Base-by-base conservation (phyloP, 1,140 invertebrate genomes). In the Drosophila kikkawai region DNA sequence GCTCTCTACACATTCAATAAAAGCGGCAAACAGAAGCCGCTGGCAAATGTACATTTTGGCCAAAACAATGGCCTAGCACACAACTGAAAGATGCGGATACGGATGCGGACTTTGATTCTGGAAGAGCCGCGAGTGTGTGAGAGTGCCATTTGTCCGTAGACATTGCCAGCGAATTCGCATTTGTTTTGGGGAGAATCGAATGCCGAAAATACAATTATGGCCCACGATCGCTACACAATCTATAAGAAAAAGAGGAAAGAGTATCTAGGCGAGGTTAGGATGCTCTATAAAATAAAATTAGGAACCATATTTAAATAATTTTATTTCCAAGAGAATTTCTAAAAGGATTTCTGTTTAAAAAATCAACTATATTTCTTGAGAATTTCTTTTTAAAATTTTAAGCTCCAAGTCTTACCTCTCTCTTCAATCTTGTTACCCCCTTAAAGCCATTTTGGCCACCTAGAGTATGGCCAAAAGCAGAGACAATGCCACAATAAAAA, bases 181-280 rank as follows among this genome's bases (percentile, higher is more conserved):
- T 79, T 82, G 67, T 80, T 80, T 75, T 65, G 37, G n/a, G 11
- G 34, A 64, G 60, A 80, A 82, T 75, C 64, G 63, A 82, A 88
- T 90, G 85, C 85, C 81, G 64, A 88, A 88, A 88, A 76, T 79
- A 88, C 85, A 88, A 88, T 90, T 90, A 90, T 90, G 75, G 78
- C 64, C 53, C 79, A 56, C 45, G 79, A 85, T 82, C 78, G 63
- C 70, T 76, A 90, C 79, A 91, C 81, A 75, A 88, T 85, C 82
- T 79, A 17, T 45, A 7, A 48, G 26, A 65, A 19, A 64, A n/a
- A 34, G 50, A 15, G 36, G 7, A n/a, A 11, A 29, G 15, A 9
- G 4, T 11, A 3, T n/a, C 7, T 11, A 15, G 29, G 15, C 4
- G 58, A 15, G 7, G 9, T 7, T 4, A 12, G 3, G 4, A 53